Base-by-base conservation (phyloP, 2,797 vertebrate species). In the Sebastes diaconus region DNA sequence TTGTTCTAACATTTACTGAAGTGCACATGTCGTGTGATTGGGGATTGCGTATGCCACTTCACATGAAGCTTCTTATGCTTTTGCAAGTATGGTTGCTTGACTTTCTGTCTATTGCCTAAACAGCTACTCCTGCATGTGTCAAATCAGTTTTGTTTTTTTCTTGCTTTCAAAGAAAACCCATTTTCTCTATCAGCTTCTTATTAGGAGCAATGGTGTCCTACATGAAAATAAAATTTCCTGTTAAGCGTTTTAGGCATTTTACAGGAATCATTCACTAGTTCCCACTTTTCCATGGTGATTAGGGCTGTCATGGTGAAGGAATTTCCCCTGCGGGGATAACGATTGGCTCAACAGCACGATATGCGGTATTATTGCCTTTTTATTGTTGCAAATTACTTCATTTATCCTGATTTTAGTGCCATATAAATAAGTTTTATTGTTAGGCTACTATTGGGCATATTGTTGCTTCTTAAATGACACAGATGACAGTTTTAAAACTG, bases 21-120 rank as follows among this genome's bases (percentile, higher is more conserved):
- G 58, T 75, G 34, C 14, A 22, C 25, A 63, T 65, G 32, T 50
- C 46, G 46, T 50, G 46, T 50, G 46, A 1, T 68, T 42, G 50
- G 60, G 69, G 60, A 10, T 69, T 68, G 24, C 57, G 58, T 71
- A 42, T 67, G 69, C 8, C 58, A 39, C 18, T 78, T 80, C 46
- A 36, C 27, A 4, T 57, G 2, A 69, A 32, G 22, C 66, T 67
- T 88, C 88, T 59, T 84, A 59, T 82, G 30, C 36, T 69, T 71
- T 61, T 70, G 14, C 29, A 63, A 34, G 20, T 55, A 30, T 27
- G 9, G 25, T 16, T 67, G 46, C 5, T 54, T 63, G 6, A 52
- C 36, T 77, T 7, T 8, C 46, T 50, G 46, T 50, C 8, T 57
- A 25, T 25, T 22, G 16, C 32, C 5, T 30, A 2, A 69, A 36